A percentile compares a stretch with the other conserved stretches of the same genome.
Conservation (phyloP, 2,797 vertebrate species). For the Anas georgica region DNA sequence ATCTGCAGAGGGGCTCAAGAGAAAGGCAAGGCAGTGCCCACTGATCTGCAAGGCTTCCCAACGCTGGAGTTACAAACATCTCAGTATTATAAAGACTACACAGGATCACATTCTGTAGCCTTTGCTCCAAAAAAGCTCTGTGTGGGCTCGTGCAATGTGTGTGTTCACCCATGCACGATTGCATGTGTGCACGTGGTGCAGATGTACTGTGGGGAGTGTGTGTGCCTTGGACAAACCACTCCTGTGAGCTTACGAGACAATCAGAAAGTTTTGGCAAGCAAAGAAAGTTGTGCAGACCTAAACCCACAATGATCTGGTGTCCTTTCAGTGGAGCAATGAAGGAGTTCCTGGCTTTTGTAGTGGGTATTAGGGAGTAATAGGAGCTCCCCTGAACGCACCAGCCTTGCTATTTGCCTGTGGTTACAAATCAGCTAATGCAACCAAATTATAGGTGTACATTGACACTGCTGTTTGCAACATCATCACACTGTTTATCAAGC, state of each 20-base stretch:
- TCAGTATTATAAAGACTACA: background rate
- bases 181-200: rapidly evolving
- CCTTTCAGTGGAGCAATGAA: background rate
- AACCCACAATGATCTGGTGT: background rate
- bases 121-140: background rate
- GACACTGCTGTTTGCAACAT: constrained; percentile 33
- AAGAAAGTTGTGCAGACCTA: background rate
- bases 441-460: constrained; percentile 35
- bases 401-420: background rate
- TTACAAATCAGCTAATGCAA: constrained; percentile 26
- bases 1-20: background rate
- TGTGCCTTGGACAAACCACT: background rate
- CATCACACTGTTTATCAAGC: constrained; percentile 57
- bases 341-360: background rate
- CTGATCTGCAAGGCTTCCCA: background rate
- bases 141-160: rapidly evolving
- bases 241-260: background rate
- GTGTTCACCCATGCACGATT: background rate
- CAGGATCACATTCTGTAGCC: background rate
- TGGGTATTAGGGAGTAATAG: background rate
- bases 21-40: background rate
- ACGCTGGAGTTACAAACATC: background rate
- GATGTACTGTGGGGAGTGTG: background rate
- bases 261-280: background rate
- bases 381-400: background rate